Conservation (phyloP, 2,888 invertebrate species). For the Eupithecia subfuscata region DNA sequence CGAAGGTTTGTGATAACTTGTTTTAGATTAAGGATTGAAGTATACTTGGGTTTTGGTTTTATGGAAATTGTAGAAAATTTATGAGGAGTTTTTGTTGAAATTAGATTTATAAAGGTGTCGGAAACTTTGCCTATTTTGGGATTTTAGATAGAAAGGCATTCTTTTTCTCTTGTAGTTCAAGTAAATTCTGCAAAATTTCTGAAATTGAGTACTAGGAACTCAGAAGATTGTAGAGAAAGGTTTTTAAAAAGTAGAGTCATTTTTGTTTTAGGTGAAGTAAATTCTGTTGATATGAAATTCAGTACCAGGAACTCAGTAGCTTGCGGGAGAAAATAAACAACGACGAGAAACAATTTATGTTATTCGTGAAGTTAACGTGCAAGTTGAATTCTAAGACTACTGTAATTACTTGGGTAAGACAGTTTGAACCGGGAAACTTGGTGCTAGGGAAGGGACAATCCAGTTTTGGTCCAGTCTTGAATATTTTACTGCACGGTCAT, state of each 20-base stretch:
- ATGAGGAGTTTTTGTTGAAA: background rate
- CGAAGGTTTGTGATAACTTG: constrained; percentile 4
- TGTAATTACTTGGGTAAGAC: constrained; percentile 11
- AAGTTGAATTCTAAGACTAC: constrained; percentile 14
- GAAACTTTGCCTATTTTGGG: background rate
- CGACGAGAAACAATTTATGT: constrained; percentile 8
- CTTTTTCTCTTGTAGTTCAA: background rate
- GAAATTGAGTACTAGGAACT: background rate
- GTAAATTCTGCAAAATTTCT: background rate
- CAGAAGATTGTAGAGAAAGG: background rate
- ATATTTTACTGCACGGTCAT: background rate
- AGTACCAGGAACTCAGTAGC: background rate
- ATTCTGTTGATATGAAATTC: background rate
- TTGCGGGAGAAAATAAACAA: background rate
- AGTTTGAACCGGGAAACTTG: background rate
- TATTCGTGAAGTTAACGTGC: constrained; percentile 7
- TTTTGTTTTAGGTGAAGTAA: background rate
- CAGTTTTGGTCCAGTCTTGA: background rate
- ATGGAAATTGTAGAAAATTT: background rate
- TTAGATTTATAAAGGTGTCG: background rate
- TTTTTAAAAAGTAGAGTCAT: background rate
- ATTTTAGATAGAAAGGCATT: background rate
- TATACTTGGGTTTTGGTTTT: background rate
- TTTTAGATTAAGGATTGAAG: background rate
- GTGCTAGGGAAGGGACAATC: background rate